Conservation (phyloP, 2,888 invertebrate genomes). For the Philereme vetulata region DNA sequence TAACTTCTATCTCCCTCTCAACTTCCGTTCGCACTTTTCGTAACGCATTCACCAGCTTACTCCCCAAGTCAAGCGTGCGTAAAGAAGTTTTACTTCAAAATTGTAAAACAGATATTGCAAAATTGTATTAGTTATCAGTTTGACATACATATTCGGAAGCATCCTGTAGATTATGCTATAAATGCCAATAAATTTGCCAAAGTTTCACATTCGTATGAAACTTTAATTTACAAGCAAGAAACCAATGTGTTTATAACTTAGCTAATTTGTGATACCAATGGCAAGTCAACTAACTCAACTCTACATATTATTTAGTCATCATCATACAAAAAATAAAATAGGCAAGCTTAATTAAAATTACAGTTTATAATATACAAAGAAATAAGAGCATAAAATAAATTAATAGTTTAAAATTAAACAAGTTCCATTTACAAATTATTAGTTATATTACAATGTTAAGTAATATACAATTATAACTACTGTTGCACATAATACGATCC, state of each 20-base stretch:
- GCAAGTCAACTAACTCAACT: conserved; percentile 58
- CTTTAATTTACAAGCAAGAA: conserved; percentile 13
- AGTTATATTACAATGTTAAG: conserved; percentile 39
- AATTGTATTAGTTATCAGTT: too few relatives aligned
- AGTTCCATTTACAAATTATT: conserved; percentile 44
- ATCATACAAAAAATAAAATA: conserved; percentile 48
- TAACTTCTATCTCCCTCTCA: too few relatives aligned
- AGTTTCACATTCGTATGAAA: conserved; percentile 2
- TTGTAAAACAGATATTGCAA: too few relatives aligned
- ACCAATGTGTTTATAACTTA: conserved; percentile 14
- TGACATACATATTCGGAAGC: not conserved
- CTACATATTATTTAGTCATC: conserved; percentile 40
- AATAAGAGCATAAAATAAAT: conserved; percentile 67
- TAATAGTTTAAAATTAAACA: conserved; percentile 58
- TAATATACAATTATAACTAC: conserved; percentile 46
- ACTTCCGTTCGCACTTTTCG: too few relatives aligned
- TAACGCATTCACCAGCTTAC: too few relatives aligned
- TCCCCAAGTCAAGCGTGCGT: too few relatives aligned
- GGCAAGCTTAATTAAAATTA: conserved; percentile 68
- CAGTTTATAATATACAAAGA: conserved; percentile 57
- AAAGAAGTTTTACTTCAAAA: too few relatives aligned
- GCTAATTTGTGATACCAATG: conserved; percentile 65
- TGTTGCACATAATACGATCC: conserved; percentile 25
- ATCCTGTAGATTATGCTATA: conserved; percentile 1
- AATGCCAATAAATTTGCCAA: conserved; percentile 16